These are phyloP conservation scores for Tipula lateralis DNA, from an alignment of 2,888 invertebrate genomes.

Conservation along the genomic window DNA sequence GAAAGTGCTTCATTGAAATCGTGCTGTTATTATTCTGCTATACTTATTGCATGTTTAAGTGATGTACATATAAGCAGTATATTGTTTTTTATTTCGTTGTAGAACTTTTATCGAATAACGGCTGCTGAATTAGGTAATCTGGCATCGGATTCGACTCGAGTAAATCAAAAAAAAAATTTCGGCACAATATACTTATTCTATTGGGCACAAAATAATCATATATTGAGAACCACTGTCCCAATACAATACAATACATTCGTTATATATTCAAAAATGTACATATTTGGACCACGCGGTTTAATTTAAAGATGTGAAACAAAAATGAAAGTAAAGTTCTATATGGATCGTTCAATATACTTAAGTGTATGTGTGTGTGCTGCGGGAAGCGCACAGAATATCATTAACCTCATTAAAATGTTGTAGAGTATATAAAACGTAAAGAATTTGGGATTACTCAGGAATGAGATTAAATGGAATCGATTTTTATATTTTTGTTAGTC, in stretches of 20 bases:
- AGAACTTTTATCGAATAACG: too few species aligned
- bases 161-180: too few species aligned
- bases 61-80: too few species aligned
- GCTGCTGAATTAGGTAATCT: too few species aligned
- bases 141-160: too few species aligned
- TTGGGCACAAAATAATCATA: too few species aligned
- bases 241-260: neutral
- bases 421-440: neutral
- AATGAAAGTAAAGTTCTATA: slow-evolving; percentile 6
- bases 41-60: too few species aligned
- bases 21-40: too few species aligned
- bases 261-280: neutral
- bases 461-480: neutral
- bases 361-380: neutral
- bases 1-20: too few species aligned
- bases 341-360: neutral
- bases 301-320: neutral
- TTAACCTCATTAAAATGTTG: neutral
- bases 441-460: neutral
- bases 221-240: neutral
- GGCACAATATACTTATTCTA: too few species aligned
- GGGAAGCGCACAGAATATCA: neutral
- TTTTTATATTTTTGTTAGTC: neutral
- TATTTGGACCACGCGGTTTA: neutral
- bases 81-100: too few species aligned